Evolutionary conservation across 2,888 invertebrate species (phyloP), one percentile per base, ranked within the genome.

Genomic region (Gasteruption jaculator): DNA sequence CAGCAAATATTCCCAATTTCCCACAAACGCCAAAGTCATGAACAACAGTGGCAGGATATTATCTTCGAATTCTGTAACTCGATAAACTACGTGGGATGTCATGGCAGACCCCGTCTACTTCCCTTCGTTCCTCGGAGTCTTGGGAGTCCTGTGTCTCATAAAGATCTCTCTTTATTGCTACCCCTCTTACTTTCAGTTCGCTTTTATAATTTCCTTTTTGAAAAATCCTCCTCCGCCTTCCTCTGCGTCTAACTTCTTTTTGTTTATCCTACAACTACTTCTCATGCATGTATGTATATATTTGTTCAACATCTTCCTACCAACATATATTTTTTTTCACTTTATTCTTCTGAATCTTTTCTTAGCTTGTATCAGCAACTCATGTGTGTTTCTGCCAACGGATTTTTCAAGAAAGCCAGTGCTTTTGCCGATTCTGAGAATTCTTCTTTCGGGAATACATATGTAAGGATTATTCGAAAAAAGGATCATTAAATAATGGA

Each of bases 151-250:
- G 53, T 57, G 60, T 68, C 65, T 64, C 70, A 56, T 70, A 70
- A 69, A 67, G 60, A 65, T 68, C 61, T 58, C 62, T 66, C 58
- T 70, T 66, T 66, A 66, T 63, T 58, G 57, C 61, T 54, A 56
- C 56, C 60, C 60, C 54, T 56, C 61, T 57, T 65, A 60, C 67
- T 68, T 68, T 61, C 58, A 63, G 61, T 55, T 54, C 61, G 59
- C 58, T 61, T 60, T 62, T 61, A 60, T 63, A 64, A 63, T 65
- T 66, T 63, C 59, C 59, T 63, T 59, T 61, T 59, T 54, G 58
- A 59, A 61, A 58, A 61, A 56, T 63, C 52, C 43, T 26, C 24
- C 19, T 16, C 37, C 22, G 15, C 27, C 45, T 12, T 11, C 24
- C 15, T 8, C 19, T 18, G 22, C 35, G 19, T n/a, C n/a, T n/a